A percentile compares a stretch with the other conserved stretches of the same genome.
phyloP scores from a whole-genome alignment of 2,113 vertebrate species.

The Diadophis punctatus region DNA sequence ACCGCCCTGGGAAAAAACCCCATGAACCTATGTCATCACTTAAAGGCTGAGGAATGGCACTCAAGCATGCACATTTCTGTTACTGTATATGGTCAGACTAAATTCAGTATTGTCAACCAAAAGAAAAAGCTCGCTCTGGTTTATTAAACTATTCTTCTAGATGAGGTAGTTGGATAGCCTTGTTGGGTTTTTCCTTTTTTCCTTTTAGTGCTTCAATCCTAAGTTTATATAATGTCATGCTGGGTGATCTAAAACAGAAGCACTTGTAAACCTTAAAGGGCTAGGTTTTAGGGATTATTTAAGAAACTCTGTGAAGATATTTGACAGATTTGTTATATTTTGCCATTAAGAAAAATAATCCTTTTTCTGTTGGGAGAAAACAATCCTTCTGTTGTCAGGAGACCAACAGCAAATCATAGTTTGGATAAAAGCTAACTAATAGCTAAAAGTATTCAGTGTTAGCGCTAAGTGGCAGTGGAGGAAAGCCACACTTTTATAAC shows the following conservation, averaged over 20 bases:
- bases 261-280: not conserved
- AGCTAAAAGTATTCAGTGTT: conserved; percentile 5
- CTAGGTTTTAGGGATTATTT: conserved; percentile 19
- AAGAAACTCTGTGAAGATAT: not conserved
- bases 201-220: conserved; percentile 25
- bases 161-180: conserved; percentile 51
- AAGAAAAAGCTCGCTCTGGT: conserved; percentile 24
- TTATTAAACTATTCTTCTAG: conserved; percentile 39
- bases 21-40: conserved; percentile 44
- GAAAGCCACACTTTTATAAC: not conserved
- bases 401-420: not conserved
- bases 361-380: not conserved
- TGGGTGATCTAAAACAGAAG: not conserved
- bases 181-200: conserved; percentile 31
- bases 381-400: too few species aligned
- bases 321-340: not conserved
- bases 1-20: not conserved
- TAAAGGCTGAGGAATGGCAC: conserved; percentile 39
- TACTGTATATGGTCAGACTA: conserved; percentile 62
- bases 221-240: conserved; percentile 18
- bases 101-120: conserved; percentile 37
- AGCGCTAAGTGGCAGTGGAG: conserved; percentile 4
- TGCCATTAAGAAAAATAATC: not conserved
- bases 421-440: not conserved
- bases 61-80: conserved; percentile 42